A percentile compares a stretch with the other conserved stretches of the same genome.
Conservation (phyloP, 30 jellyfish, hydroid and myxozoan genomes). For the Pelagia noctiluca region DNA sequence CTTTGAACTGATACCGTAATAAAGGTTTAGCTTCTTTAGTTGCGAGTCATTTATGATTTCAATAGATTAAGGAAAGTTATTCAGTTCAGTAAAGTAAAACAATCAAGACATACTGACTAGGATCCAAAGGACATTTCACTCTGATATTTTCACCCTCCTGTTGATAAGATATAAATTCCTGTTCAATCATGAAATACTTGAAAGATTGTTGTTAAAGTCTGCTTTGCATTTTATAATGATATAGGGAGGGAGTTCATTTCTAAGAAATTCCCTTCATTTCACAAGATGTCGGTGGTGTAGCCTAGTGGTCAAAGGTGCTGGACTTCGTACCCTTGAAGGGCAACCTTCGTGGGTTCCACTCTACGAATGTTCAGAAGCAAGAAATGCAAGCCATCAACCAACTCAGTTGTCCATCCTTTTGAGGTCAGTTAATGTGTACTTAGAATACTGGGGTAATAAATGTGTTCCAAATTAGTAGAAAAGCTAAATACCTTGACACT, state of each 20-base stretch:
- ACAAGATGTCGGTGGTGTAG: background rate
- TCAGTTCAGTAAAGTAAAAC: too few relatives aligned
- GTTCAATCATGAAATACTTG: background rate
- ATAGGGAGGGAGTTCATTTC: background rate
- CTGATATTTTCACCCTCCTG: slow-evolving; percentile 48
- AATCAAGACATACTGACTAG: slow-evolving; percentile 73
- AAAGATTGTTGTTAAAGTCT: background rate
- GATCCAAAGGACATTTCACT: slow-evolving; percentile 87
- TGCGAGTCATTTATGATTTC: background rate
- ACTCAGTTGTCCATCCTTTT: too few relatives aligned
- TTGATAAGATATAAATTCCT: background rate
- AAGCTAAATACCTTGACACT: too few relatives aligned
- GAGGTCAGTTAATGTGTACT: too few relatives aligned
- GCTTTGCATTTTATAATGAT: too few relatives aligned
- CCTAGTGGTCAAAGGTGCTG: background rate
- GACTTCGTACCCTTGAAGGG: background rate
- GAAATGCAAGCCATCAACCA: too few relatives aligned
- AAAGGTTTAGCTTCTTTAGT: background rate
- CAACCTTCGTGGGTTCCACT: background rate
- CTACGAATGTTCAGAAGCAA: background rate
- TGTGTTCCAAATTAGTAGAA: too few relatives aligned
- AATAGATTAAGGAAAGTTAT: too few relatives aligned
- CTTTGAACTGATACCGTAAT: too few relatives aligned
- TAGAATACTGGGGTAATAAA: too few relatives aligned
- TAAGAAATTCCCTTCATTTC: background rate